These are phyloP conservation scores for Pomatostomus ruficeps DNA, from an alignment of 2,113 vertebrate species.

Conservation along the genomic window DNA sequence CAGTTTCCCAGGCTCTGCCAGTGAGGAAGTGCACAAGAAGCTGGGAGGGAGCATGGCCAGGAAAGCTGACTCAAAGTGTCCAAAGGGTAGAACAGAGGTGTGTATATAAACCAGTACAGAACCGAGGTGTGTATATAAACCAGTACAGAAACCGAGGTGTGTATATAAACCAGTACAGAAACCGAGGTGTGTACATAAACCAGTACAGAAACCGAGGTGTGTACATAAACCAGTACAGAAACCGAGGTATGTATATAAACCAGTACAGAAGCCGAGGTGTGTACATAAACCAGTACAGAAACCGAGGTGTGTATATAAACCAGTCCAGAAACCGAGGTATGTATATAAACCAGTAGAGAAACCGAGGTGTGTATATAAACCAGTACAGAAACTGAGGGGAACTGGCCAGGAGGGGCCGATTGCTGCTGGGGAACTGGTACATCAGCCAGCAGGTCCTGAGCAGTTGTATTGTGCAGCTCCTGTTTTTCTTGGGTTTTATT, in stretches of 20 bases:
- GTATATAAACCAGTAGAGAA: too few species aligned
- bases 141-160: background rate
- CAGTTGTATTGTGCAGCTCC: background rate
- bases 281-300: too few species aligned
- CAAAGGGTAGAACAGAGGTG: background rate
- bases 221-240: background rate
- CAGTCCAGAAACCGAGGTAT: accelerated
- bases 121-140: too few species aligned
- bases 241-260: too few species aligned
- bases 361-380: too few species aligned
- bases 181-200: too few species aligned
- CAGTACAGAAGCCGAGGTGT: background rate
- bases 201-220: background rate
- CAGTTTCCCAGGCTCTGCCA: background rate
- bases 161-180: background rate
- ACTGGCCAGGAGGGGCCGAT: accelerated
- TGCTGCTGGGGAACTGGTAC: background rate
- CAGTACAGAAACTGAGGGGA: background rate
- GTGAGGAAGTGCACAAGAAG: background rate
- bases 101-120: background rate
- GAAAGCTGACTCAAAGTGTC: background rate
- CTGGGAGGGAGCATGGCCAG: background rate
- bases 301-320: accelerated
- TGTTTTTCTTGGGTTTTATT: background rate
- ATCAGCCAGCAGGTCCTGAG: background rate